Evolutionary conservation across 2,888 invertebrate genomes (phyloP).

Genomic region (Sarcophaga variegata): DNA sequence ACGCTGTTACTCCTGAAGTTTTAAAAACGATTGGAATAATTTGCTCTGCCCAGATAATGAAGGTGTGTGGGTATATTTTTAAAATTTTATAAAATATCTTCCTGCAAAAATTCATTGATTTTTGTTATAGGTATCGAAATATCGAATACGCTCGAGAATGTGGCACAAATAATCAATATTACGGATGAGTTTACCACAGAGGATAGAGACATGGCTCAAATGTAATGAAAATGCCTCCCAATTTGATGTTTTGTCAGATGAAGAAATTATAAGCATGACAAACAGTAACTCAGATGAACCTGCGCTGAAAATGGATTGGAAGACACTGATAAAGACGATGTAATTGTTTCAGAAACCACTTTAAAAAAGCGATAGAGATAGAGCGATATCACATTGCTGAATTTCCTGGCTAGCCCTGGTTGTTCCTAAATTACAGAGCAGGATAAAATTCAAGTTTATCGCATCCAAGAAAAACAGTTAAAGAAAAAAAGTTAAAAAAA

Average conservation of each 20-base stretch:
- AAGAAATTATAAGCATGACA: no score
- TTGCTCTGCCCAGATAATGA: not conserved
- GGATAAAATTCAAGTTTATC: not conserved
- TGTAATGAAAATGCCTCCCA: not conserved
- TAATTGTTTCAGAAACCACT: conserved; percentile 3
- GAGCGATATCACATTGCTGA: not conserved
- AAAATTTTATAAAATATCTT: conserved; percentile 6
- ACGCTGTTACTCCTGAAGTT: no score
- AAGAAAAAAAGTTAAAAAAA: not conserved
- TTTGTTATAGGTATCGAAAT: conserved; percentile 23
- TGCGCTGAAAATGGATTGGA: not conserved
- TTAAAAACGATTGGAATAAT: not conserved
- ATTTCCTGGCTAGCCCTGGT: not conserved
- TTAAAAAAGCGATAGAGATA: not conserved
- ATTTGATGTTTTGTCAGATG: not conserved
- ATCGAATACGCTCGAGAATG: conserved; percentile 2
- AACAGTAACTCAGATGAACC: no score
- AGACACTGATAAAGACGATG: conserved; percentile 1
- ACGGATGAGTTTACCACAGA: not conserved
- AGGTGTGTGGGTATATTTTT: conserved; percentile 3
- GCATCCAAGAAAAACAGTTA: no score
- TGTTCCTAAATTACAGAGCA: not conserved
- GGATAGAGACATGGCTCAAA: not conserved
- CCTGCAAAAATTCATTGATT: conserved; percentile 1
- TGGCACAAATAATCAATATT: conserved; percentile 17